These are phyloP conservation scores for Dastarcus helophoroides DNA, from an alignment of 2,888 invertebrate species.

Conservation along the genomic window DNA sequence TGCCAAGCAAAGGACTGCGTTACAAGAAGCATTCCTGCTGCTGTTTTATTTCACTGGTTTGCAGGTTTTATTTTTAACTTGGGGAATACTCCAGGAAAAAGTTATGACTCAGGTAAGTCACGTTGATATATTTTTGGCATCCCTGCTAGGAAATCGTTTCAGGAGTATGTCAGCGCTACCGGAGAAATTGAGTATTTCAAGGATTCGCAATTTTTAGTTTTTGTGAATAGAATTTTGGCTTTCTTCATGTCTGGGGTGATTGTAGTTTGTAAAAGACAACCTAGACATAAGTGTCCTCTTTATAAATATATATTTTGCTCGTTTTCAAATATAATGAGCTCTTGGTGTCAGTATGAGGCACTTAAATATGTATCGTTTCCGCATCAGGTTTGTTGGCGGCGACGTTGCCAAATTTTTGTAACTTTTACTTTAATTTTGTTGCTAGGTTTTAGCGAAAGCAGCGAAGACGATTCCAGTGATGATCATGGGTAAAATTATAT, in stretches of 20 bases:
- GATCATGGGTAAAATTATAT: constrained; percentile 93
- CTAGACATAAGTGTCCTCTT: constrained; percentile 70
- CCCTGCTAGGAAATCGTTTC: constrained; percentile 2
- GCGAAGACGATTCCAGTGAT: constrained; percentile 97
- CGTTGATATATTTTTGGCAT: not conserved
- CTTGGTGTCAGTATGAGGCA: constrained; percentile 99
- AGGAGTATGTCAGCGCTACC: constrained; percentile 48
- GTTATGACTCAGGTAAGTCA: constrained; percentile 77
- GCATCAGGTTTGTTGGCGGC: constrained; percentile 60
- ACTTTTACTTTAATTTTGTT: constrained; percentile 8
- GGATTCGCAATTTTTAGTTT: constrained; percentile 95
- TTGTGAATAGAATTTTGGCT: constrained; percentile 86
- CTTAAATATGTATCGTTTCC: constrained; percentile 97
- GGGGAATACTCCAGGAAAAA: constrained; percentile 96
- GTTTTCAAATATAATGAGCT: constrained; percentile 93
- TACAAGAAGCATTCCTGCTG: constrained; percentile 50
- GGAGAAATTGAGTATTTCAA: constrained; percentile 62
- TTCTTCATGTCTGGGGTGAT: constrained; percentile 59
- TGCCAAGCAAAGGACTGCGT: constrained; percentile 38
- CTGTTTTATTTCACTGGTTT: constrained; percentile 77
- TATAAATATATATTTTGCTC: constrained; percentile 94
- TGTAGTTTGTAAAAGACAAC: constrained; percentile 47
- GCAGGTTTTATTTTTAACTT: constrained; percentile 83
- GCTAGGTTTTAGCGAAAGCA: constrained; percentile 83
- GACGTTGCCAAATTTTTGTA: not conserved